Conservation (phyloP, 2,113 vertebrate genomes). For the Prochilodus magdalenae region DNA sequence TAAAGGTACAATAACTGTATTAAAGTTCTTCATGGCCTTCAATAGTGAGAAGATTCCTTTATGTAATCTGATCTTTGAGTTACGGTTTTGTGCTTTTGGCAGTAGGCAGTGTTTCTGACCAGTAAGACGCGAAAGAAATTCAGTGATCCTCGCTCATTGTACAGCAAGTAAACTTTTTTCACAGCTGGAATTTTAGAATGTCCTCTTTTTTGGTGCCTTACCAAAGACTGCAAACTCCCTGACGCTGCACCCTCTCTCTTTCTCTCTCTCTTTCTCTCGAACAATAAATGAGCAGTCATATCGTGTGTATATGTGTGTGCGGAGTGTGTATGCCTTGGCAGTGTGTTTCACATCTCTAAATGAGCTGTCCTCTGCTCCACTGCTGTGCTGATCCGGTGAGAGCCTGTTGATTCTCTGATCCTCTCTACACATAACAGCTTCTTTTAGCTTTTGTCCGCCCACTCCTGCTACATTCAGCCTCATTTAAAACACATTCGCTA, state of each 20-base stretch:
- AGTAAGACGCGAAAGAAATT: too few species aligned
- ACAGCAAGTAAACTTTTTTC: too few species aligned
- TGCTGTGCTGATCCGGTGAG: constrained; percentile 24
- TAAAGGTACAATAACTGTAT: too few species aligned
- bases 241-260: not conserved
- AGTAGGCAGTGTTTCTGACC: too few species aligned
- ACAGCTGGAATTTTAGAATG: not conserved
- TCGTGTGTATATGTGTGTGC: constrained; percentile 25
- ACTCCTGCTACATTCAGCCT: not conserved
- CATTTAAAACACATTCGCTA: not conserved
- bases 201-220: not conserved
- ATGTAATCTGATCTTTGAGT: too few species aligned
- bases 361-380: constrained; percentile 9
- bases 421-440: constrained; percentile 34
- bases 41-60: too few species aligned
- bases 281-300: constrained; percentile 12
- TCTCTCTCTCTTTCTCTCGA: constrained; percentile 6
- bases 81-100: too few species aligned
- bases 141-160: too few species aligned
- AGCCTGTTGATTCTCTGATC: constrained; percentile 27
- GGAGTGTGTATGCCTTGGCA: constrained; percentile 20
- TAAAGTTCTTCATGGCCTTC: too few species aligned
- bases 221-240: not conserved
- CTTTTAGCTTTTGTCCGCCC: constrained; percentile 1
- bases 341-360: not conserved